Base-by-base conservation (phyloP, 2,113 vertebrate species). In the Glaucidium brasilianum region DNA sequence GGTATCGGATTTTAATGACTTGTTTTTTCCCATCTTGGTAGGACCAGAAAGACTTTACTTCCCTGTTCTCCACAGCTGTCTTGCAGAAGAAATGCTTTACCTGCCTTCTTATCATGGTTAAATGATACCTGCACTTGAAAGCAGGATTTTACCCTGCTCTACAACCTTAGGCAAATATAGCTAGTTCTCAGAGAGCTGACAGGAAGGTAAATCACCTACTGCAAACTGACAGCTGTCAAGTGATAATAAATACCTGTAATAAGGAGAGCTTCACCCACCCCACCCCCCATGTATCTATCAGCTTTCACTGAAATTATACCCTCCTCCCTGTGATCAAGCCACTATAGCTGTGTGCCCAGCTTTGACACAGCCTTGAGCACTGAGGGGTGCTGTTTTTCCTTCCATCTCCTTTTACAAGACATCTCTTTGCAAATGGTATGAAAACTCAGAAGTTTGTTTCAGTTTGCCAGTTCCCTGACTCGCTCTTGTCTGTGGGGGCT, bases 201-300 rank as follows among this genome's bases (percentile, higher is more conserved):
- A 76, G 84, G 88, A 95, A 90, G 81, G 93, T 80, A 95, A 96
- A 96, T 96, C 92, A 80, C 96, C 92, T 74, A 45, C 86, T 92
- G 92, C 93, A 97, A 97, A 97, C 80, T 95, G 97, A 95, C 96
- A 97, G 92, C 81, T 72, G 89, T 81, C 79, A 80, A 84, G 86
- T 73, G 95, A 94, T 82, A 97, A 97, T 85, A 97, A 97, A 69
- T 83, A 90, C 62, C 88, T 90, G 75, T 60, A 91, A 92, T 16
- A 75, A 80, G 84, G 94, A 93, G 85, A 75, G 75, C 62, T 90
- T 62, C 87, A 88, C 84, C 52, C 52, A 73, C 8, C 39, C 8
- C 39, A 39, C 55, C 75, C 39, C 39, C 32, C 50, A 16, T 20
- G 32, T 41, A 93, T 60, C 55, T 94, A 96, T 97, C 95, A 90